phyloP scores from a whole-genome alignment of 1,140 invertebrate species.

The Lordiphosa collinella region DNA sequence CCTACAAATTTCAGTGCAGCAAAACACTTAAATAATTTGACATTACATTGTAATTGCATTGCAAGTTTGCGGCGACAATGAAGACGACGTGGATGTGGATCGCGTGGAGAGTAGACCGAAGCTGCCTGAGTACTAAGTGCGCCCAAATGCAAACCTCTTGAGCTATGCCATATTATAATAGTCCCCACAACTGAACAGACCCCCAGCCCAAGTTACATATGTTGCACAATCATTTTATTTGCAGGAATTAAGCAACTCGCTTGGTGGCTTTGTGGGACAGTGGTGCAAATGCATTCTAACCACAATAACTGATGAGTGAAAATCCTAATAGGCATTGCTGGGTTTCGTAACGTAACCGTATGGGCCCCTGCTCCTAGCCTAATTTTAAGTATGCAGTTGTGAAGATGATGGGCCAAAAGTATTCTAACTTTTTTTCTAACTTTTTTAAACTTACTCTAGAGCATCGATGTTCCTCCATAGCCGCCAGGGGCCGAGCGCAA shows the following conservation, averaged over 20 bases:
- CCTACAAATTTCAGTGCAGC: constrained; percentile 18
- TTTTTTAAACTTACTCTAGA: too few species aligned
- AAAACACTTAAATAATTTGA: constrained; percentile 67
- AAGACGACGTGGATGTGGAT: too few species aligned
- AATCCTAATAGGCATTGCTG: too few species aligned
- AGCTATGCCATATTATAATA: constrained; percentile 37
- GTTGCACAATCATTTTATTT: constrained; percentile 76
- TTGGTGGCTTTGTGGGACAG: constrained; percentile 30
- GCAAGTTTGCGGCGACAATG: constrained; percentile 48
- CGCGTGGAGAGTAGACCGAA: not conserved
- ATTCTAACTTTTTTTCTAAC: too few species aligned
- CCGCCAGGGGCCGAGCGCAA: too few species aligned
- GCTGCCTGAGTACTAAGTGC: constrained; percentile 13
- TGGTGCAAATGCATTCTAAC: constrained; percentile 4
- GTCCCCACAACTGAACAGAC: constrained; percentile 33
- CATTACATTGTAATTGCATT: constrained; percentile 70
- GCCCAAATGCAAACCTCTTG: not conserved
- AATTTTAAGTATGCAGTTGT: too few species aligned
- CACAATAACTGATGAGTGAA: too few species aligned
- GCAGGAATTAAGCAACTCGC: constrained; percentile 63
- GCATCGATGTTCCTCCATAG: too few species aligned
- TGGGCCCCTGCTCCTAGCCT: too few species aligned
- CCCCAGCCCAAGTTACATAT: constrained; percentile 47
- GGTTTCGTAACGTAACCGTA: too few species aligned
- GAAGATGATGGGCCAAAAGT: too few species aligned